Evolutionary conservation across 2,888 invertebrate species (phyloP).

Genomic region (Dexiosoma caninum): DNA sequence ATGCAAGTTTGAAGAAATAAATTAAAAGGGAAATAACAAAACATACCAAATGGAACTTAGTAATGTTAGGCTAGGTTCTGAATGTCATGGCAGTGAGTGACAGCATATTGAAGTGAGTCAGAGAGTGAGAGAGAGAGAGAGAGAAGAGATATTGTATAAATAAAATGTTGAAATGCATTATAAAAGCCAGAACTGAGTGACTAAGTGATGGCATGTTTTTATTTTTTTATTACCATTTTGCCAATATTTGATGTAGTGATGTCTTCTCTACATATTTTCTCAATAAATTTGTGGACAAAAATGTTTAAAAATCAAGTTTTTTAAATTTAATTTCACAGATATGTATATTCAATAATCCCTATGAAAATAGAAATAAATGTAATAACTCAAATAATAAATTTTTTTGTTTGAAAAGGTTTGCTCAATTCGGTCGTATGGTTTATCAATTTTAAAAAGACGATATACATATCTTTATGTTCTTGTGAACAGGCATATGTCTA

Average conservation of each 20-base stretch:
- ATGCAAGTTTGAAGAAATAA: conserved; percentile 41
- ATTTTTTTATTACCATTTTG: not conserved
- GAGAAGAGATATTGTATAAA: not conserved
- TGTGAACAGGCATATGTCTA: no score
- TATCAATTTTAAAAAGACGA: no score
- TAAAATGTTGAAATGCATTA: conserved; percentile 18
- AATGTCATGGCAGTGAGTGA: conserved; percentile 52
- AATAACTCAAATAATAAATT: no score
- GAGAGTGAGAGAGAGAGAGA: not conserved
- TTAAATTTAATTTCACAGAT: no score
- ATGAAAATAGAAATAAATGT: no score
- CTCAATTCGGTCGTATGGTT: no score
- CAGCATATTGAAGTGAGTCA: conserved; percentile 1
- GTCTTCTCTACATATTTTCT: no score
- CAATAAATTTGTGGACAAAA: not conserved
- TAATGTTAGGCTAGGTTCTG: conserved; percentile 63
- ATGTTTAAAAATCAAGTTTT: no score
- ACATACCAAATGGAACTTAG: conserved; percentile 19
- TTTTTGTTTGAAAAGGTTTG: no score
- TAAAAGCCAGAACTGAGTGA: conserved; percentile 38
- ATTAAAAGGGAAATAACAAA: conserved; percentile 18
- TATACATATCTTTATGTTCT: no score
- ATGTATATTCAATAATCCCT: no score
- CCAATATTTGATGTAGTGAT: no score
- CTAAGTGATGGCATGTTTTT: conserved; percentile 59